Percentiles rank a stretch among this genome's conserved stretches.
Evolutionary conservation across 2,797 vertebrate genomes (phyloP).

Genomic region (Poeciliopsis turneri): DNA sequence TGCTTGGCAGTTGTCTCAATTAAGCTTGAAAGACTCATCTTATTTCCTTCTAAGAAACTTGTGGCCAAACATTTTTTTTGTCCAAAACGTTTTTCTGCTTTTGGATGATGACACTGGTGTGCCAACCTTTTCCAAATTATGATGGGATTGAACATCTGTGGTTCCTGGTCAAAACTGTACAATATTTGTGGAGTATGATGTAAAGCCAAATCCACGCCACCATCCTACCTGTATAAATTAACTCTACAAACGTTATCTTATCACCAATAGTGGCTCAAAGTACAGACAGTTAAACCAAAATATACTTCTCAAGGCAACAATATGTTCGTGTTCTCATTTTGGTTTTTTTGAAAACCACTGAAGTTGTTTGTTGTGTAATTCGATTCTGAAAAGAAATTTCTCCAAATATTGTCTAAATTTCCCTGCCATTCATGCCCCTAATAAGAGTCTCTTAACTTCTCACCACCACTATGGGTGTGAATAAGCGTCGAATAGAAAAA

Average conservation of each 20-base stretch:
- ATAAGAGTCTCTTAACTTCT: not conserved
- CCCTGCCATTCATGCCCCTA: not conserved
- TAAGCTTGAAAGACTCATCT: not conserved
- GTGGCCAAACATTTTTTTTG: not conserved
- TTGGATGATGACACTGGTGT: not conserved
- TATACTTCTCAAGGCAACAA: not conserved
- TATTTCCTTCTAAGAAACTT: not conserved
- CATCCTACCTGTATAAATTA: not conserved
- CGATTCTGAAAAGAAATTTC: not conserved
- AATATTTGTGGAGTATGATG: not conserved
- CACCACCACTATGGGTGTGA: constrained; percentile 14
- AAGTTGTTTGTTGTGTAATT: not conserved
- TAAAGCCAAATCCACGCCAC: not conserved
- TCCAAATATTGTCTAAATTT: not conserved
- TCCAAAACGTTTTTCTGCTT: not conserved
- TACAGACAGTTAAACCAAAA: not conserved
- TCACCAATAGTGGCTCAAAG: not conserved
- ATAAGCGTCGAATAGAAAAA: constrained; percentile 15
- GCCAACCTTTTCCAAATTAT: not conserved
- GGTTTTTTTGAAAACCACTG: not conserved
- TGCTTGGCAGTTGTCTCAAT: not conserved
- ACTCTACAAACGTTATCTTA: not conserved
- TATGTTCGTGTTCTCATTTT: not conserved
- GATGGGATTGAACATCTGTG: not conserved
- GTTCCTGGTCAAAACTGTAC: not conserved